Conservation (phyloP, 2,113 vertebrate genomes). For the Pipa parva region DNA sequence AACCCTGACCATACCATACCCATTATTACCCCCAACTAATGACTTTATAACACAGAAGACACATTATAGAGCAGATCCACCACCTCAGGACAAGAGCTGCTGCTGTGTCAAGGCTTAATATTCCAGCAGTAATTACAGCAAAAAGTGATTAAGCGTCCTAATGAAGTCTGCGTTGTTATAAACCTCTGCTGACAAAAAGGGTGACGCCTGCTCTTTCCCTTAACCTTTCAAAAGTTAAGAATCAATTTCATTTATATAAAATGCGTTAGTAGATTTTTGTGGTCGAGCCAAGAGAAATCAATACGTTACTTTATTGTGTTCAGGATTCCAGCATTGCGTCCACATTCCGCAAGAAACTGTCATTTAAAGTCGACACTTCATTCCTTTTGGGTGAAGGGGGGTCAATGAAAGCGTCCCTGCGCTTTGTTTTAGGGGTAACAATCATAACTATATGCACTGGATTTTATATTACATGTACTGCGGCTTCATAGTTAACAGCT, state of each 20-base stretch:
- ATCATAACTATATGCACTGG: too few species aligned
- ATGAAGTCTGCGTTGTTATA: background rate
- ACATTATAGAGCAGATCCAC: too few species aligned
- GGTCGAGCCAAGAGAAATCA: background rate
- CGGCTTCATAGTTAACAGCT: too few species aligned
- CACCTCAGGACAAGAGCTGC: too few species aligned
- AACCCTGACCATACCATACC: too few species aligned
- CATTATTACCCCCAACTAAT: too few species aligned
- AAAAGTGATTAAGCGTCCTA: slow-evolving; percentile 9
- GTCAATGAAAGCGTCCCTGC: background rate
- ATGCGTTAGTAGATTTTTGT: background rate
- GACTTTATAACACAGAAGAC: too few species aligned
- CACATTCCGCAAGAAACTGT: background rate
- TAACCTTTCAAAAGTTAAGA: background rate
- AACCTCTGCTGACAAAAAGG: background rate
- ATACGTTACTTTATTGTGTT: background rate
- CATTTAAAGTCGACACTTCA: background rate
- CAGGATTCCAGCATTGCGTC: background rate
- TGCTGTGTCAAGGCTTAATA: background rate
- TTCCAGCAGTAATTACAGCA: slow-evolving; percentile 18
- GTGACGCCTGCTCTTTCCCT: background rate
- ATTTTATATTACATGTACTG: too few species aligned
- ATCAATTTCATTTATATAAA: slow-evolving; percentile 12
- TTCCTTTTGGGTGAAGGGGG: background rate
- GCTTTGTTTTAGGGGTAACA: too few species aligned